Base-by-base conservation (phyloP, 64 coral and sea anemone species). In the Astreopora myriophthalma region DNA sequence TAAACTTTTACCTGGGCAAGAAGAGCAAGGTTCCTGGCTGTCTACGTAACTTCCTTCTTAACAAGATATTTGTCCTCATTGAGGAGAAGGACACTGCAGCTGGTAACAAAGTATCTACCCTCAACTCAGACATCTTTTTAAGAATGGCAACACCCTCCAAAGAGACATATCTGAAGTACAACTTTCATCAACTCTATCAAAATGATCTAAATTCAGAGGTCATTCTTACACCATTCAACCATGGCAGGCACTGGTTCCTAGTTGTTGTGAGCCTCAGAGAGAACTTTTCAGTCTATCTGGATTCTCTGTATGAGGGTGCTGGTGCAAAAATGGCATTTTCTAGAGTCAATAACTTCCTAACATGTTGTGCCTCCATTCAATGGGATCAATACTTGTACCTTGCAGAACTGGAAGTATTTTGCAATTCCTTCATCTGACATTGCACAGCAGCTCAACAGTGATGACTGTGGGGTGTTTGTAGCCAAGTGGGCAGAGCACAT, bases 181-280 rank as follows among this genome's bases (percentile, higher is more conserved):
- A 92, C 30, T 86, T 85, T 71, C 79, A 92, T 51, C 48, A 75
- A 22, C 34, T 86, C 33, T 86, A 92, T 64, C 20, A 6, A 16
- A 83, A 75, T 13, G 39, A 85, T 27, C 66, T 85, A 57, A 31
- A 80, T 58, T 42, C 75, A 35, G 89, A 92, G 57, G 72, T 86
- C 33, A 92, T 92, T 74, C 79, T 92, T 74, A 80, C 65, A 22
- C 78, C 90, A 83, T 72, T 92, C 34, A 92, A 92, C 62, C 69
- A 85, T 78, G 69, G 81, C 22, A 76, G 80, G 23, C 90, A 92
- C 67, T 92, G 71, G 80, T 85, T 69, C 39, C 71, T 92, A 26
- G 33, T 92, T 62, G 80, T 76, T 74, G 44, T 83, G 19, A 52
- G 29, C 70, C 0, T 83, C 12, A 62, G 51, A 58, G 51, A 55